These are phyloP conservation scores for Botia almorhae DNA, from an alignment of 2,797 vertebrate species.

Conservation along the genomic window DNA sequence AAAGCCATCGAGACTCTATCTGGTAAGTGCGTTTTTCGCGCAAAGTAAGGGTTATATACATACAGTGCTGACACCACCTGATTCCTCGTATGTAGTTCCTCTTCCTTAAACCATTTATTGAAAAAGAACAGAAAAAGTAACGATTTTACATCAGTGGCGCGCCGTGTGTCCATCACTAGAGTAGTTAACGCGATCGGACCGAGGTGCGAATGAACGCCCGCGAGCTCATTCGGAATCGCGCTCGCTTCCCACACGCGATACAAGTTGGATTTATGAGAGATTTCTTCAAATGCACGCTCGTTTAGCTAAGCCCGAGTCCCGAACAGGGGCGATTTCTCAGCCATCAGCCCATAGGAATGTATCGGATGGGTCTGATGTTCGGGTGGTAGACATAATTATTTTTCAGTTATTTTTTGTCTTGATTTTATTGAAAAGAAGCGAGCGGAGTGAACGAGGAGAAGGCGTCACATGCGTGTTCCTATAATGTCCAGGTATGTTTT, in stretches of 20 bases:
- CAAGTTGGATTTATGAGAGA: slow-evolving; percentile 38
- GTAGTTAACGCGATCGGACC: slow-evolving; percentile 68
- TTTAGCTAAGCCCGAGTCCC: slow-evolving; percentile 58
- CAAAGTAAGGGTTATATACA: slow-evolving; percentile 66
- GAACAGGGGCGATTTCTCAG: slow-evolving; percentile 70
- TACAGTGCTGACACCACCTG: slow-evolving; percentile 61
- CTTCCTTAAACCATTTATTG: slow-evolving; percentile 50
- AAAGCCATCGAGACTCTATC: slow-evolving; percentile 91
- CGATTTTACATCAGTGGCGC: slow-evolving; percentile 60
- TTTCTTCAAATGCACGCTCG: slow-evolving; percentile 11
- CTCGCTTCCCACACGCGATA: slow-evolving; percentile 52
- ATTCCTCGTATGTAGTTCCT: slow-evolving; percentile 57
- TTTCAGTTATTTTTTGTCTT: slow-evolving; percentile 96
- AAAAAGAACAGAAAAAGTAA: slow-evolving; percentile 59
- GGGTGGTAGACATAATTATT: slow-evolving; percentile 85
- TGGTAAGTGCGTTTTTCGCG: slow-evolving; percentile 80
- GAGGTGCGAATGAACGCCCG: slow-evolving; percentile 65
- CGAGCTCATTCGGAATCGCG: slow-evolving; percentile 69
- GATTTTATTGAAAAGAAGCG: slow-evolving; percentile 92
- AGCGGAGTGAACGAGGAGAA: slow-evolving; percentile 74
- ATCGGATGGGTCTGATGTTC: slow-evolving; percentile 80
- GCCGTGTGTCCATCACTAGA: slow-evolving; percentile 66
- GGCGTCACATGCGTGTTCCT: slow-evolving; percentile 78
- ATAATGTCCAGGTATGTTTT: slow-evolving; percentile 84
- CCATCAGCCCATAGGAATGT: slow-evolving; percentile 77